Evolutionary conservation across 2,113 vertebrate species (phyloP).

Genomic region (Callocephalon fimbriatum): DNA sequence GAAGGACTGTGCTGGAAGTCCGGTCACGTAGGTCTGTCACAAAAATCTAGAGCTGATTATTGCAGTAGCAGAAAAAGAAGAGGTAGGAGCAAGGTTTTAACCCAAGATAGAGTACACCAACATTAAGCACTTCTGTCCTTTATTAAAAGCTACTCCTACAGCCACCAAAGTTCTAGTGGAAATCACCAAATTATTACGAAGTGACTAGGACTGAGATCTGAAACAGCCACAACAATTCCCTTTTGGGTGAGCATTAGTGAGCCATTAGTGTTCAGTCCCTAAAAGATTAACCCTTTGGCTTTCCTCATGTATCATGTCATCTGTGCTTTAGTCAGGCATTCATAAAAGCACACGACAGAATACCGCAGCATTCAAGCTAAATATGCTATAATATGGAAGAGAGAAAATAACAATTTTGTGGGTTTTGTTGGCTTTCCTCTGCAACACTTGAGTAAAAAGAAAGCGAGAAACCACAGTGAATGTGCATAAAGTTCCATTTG

Average conservation of each 20-base stretch:
- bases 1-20: neutral
- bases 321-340: neutral
- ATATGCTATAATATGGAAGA: neutral
- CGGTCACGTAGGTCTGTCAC: neutral
- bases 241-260: constrained; percentile 22
- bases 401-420: constrained; percentile 24
- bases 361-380: neutral
- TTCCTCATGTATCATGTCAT: neutral
- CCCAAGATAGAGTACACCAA: neutral
- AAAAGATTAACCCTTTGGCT: constrained; percentile 41
- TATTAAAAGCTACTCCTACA: neutral
- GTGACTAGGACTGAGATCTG: neutral
- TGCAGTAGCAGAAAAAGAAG: neutral
- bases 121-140: neutral
- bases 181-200: constrained; percentile 19
- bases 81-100: neutral
- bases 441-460: constrained; percentile 39
- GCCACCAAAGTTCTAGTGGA: neutral
- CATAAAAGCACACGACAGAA: neutral
- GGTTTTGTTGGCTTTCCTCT: constrained; percentile 45
- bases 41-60: neutral
- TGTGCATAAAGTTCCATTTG: constrained; percentile 48
- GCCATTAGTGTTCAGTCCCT: constrained; percentile 20
- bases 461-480: constrained; percentile 58
- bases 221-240: constrained; percentile 9